Conservation (phyloP, 2,113 vertebrate species). For the Cyanocitta stelleri region DNA sequence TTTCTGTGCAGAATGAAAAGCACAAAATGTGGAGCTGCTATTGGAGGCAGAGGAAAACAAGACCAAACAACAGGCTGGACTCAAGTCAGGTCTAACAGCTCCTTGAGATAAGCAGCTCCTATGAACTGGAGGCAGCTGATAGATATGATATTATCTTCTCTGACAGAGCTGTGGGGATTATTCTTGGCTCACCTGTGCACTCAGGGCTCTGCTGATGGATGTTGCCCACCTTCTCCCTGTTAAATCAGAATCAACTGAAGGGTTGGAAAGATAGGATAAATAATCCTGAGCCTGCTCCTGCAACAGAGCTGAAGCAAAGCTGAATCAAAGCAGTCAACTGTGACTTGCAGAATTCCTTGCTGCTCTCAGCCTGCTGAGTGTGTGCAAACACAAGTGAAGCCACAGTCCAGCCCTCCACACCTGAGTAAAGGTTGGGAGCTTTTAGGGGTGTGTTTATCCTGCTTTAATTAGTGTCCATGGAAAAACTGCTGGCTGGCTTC, state of each 20-base stretch:
- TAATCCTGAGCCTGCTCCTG: neutral
- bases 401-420: neutral
- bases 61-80: constrained; percentile 23
- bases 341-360: neutral
- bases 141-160: neutral
- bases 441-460: neutral
- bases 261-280: neutral
- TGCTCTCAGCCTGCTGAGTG: neutral
- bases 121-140: neutral
- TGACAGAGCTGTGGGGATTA: neutral
- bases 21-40: neutral
- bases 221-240: neutral
- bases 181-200: neutral
- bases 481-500: constrained; percentile 13
- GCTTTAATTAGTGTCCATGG: neutral
- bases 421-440: neutral
- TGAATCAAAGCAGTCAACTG: neutral
- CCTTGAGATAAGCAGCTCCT: constrained; percentile 5
- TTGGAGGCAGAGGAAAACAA: neutral
- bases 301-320: neutral
- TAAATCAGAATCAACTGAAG: neutral
- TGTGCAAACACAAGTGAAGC: neutral
- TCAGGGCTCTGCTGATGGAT: neutral
- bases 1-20: neutral
- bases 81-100: neutral